Evolutionary conservation across 2,888 invertebrate genomes (phyloP).

Genomic region (Panopea generosa): DNA sequence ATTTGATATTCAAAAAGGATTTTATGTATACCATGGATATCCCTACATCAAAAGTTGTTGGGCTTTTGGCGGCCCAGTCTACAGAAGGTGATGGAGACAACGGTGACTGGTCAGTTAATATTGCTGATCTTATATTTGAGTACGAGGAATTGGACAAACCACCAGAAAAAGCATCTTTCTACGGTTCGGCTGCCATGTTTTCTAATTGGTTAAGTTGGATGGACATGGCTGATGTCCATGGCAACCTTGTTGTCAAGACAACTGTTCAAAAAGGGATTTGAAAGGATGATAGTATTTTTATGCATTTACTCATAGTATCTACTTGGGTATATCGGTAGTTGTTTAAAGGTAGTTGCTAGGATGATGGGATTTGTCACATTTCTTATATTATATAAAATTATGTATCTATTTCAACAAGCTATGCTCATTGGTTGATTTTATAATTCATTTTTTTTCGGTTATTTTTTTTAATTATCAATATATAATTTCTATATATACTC

Average conservation of each 20-base stretch:
- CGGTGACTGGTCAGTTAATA: constrained; percentile 44
- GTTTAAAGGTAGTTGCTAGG: too few species aligned
- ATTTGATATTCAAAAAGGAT: constrained; percentile 45
- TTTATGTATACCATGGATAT: constrained; percentile 56
- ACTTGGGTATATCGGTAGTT: too few species aligned
- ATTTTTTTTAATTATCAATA: too few species aligned
- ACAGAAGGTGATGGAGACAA: constrained; percentile 7
- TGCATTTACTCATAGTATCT: too few species aligned
- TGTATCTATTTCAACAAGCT: too few species aligned
- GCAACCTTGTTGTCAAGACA: constrained; percentile 56
- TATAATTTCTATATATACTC: too few species aligned
- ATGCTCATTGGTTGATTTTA: too few species aligned
- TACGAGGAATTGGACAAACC: constrained; percentile 20
- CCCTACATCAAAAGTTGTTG: constrained; percentile 33
- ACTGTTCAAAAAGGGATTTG: constrained; percentile 44
- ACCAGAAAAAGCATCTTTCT: constrained; percentile 25
- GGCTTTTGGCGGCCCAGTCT: constrained; percentile 47
- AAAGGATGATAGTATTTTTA: too few species aligned
- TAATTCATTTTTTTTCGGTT: too few species aligned
- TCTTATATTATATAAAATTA: too few species aligned
- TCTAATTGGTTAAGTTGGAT: constrained; percentile 64
- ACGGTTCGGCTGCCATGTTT: constrained; percentile 55
- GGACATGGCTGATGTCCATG: constrained; percentile 55
- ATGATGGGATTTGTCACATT: too few species aligned
- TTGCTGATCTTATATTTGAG: constrained; percentile 49